Evolutionary conservation across 1,140 invertebrate genomes (phyloP).

Genomic region (Plodia interpunctella): DNA sequence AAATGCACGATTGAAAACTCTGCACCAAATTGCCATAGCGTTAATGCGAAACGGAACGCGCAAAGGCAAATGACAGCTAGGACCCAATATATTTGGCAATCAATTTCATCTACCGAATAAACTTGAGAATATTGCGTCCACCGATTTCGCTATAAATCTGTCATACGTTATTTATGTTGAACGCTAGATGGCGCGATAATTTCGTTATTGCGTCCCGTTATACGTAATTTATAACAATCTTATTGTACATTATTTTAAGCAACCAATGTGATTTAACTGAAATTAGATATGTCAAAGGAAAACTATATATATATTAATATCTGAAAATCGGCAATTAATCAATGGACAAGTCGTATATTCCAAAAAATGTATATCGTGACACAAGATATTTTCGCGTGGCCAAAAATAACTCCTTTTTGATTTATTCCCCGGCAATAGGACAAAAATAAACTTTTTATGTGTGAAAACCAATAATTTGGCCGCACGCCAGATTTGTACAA

Average conservation of each 20-base stretch:
- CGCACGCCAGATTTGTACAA: neutral
- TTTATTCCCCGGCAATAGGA: neutral
- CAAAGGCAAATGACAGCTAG: neutral
- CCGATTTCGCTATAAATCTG: constrained; percentile 2
- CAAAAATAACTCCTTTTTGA: neutral
- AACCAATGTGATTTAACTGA: no score
- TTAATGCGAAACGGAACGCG: neutral
- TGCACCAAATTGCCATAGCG: neutral
- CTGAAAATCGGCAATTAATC: no score
- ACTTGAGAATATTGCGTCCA: constrained; percentile 1
- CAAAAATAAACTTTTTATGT: neutral
- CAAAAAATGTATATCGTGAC: no score
- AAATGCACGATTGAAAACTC: neutral
- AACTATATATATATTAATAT: no score
- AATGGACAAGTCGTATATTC: no score
- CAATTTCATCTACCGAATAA: constrained; percentile 5
- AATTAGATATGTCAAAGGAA: no score
- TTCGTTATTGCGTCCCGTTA: neutral
- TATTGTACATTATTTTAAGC: no score
- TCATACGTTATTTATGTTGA: constrained; percentile 7
- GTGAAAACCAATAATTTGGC: neutral
- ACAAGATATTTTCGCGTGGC: neutral
- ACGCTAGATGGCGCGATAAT: constrained; percentile 5
- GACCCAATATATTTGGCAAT: constrained; percentile 5
- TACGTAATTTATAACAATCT: neutral